phyloP scores from a whole-genome alignment of 2,797 vertebrate genomes.

The Pelobates cultripes region DNA sequence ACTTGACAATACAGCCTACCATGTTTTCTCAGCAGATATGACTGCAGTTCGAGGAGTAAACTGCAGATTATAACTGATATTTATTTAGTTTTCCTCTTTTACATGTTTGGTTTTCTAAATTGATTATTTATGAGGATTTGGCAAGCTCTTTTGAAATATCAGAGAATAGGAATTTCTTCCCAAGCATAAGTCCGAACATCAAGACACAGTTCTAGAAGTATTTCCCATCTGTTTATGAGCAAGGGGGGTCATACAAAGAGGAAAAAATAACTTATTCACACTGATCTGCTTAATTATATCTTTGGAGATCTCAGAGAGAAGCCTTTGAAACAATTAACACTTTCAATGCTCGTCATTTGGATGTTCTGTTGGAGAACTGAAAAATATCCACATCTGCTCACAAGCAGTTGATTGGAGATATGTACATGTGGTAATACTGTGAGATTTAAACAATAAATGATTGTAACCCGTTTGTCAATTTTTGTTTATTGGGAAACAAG shows the following conservation, averaged over 20 bases:
- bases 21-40: conserved; percentile 21
- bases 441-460: no score
- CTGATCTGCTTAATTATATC: neutral
- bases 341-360: neutral
- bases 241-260: neutral
- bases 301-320: neutral
- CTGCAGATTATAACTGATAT: conserved; percentile 42
- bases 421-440: no score
- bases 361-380: neutral
- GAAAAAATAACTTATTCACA: conserved; percentile 15
- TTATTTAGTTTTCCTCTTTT: conserved; percentile 43
- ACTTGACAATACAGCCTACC: neutral
- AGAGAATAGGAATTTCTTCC: conserved; percentile 30
- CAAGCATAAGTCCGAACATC: conserved; percentile 35
- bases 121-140: conserved; percentile 49
- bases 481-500: no score
- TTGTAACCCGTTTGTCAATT: no score
- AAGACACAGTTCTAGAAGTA: conserved; percentile 20
- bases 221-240: conserved; percentile 33
- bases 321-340: neutral
- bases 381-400: neutral
- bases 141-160: conserved; percentile 41
- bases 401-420: neutral
- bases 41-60: conserved; percentile 29
- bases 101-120: conserved; percentile 49